Evolutionary conservation across 1,140 invertebrate genomes (phyloP), one percentile per base, ranked within the genome.

Genomic region (Polyergus mexicanus): DNA sequence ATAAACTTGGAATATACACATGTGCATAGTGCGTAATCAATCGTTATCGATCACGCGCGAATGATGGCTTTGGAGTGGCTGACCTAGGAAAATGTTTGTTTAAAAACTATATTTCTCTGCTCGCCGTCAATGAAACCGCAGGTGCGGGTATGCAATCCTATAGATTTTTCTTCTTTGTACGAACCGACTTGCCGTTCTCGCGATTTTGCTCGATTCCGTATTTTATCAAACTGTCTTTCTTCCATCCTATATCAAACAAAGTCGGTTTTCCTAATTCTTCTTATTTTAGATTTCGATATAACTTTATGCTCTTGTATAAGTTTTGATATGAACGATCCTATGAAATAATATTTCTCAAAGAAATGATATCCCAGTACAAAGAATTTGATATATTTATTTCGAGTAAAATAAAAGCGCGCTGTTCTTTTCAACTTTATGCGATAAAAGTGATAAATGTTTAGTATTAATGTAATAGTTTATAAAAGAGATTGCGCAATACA

Each of bases 51-150:
- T 77, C 75, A 77, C 58, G 25, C 11, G 19, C 58, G 25, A 76
- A 63, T 16, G 75, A 56, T 32, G 44, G 58, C 25, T 65, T 77
- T 38, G 51, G 38, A 65, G 75, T 65, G 60, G 75, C 58, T 77
- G 75, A 77, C 58, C 75, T 77, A 65, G 75, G 75, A 77, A 77
- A 77, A 77, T 77, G 75, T 77, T 77, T 77, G 75, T 77, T 77
- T 77, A 77, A 77, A 77, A 77, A 77, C 75, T 58, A 77, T 77
- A 77, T 77, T 77, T 77, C 75, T 77, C 25, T 38, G 58, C 11
- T 77, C 75, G 75, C 75, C 75, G 75, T 41, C 75, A 65, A 77
- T 77, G 75, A 77, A 77, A 77, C 58, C 75, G 58, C 56, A 77
- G 75, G 75, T 77, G 75, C 58, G 75, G 75, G 75, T 54, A 19